Base-by-base conservation (phyloP, 2,888 invertebrate species). In the Drepana falcataria region DNA sequence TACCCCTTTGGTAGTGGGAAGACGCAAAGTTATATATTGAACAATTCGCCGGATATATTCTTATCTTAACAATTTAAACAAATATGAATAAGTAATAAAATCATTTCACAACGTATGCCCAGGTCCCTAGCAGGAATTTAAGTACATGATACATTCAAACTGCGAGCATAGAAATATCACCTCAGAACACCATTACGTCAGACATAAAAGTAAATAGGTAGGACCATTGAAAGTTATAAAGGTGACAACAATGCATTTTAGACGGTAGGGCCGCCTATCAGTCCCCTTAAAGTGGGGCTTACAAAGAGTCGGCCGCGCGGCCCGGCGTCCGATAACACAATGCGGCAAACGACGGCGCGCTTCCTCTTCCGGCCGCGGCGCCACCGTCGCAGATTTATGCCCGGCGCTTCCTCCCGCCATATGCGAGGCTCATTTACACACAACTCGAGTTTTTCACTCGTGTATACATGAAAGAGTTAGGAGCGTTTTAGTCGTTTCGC, bases 331-430 rank as follows among this genome's bases (percentile, higher is more conserved):
- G 88, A 87, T 87, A 88, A 76, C 84, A 91, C 91, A 91, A 90
- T 91, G 90, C 86, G 89, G 86, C 89, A 90, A 90, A 90, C 91
- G 91, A 91, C 89, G 88, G 67, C 83, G 81, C 79, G 77, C 87
- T 88, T 91, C 91, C 91, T 81, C 65, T 89, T 90, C 90, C 91
- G 89, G 89, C 80, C 87, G 79, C 87, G 85, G 85, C 85, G 87
- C 86, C 85, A 86, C 86, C 65, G 85, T 85, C 83, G 83, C 75
- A 89, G 89, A 91, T 91, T 91, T 91, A 91, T 91, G 90, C 86
- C 81, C 78, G 83, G 75, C 84, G 82, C 88, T 90, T 90, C 90
- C 90, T 87, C 79, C 81, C 77, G 77, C 81, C 87, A 85, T 87
- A 87, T 88, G 89, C 84, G 79, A 79, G 78, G 71, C 58, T 89